Evolutionary conservation across 2,113 vertebrate genomes (phyloP), one percentile per base, ranked within the genome.

Genomic region (Gobiocypris rarus): DNA sequence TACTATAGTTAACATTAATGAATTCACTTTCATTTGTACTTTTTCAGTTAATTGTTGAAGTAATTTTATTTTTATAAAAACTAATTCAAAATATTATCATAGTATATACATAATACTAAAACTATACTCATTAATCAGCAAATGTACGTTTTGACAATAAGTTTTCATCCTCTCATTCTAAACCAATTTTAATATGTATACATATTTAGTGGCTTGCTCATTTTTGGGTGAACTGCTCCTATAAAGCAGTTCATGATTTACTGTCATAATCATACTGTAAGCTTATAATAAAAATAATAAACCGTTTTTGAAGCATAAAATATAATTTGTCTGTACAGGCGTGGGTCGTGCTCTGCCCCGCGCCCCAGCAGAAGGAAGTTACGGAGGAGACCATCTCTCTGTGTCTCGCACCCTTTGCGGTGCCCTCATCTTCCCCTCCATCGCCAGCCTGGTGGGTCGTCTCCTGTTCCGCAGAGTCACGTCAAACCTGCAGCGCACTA

Each of bases 361-460:
- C 0, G 24, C 90, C 4, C 91, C 93, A 0, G 84, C 28, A 0
- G 94, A 95, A 1, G 90, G 89, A 0, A 69, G 84, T 9, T 84
- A 87, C 1, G 63, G 87, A 19, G 93, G 89, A 17, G 93, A 95
- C 9, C 93, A 92, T 78, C 88, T 93, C 31, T 95, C 93, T 1
- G 90, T 95, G 79, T 95, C 94, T 3, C 90, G 95, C 61, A 95
- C 92, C 19, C 92, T 95, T 41, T 95, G 95, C 10, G 94, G 95
- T 0, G 94, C 95, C 2, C 91, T 95, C 13, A 65, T 95, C 74
- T 95, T 95, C 58, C 95, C 95, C 43, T 92, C 93, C 71, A 87
- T 95, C 6, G 94, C 95, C 86, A 94, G 84, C 50, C 85, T 95
- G 71, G 89, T 93, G 14, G 95, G 95, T 9, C 86, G 92, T 9